Evolutionary conservation across 2,113 vertebrate species (phyloP).

Genomic region (Nematolebias whitei): DNA sequence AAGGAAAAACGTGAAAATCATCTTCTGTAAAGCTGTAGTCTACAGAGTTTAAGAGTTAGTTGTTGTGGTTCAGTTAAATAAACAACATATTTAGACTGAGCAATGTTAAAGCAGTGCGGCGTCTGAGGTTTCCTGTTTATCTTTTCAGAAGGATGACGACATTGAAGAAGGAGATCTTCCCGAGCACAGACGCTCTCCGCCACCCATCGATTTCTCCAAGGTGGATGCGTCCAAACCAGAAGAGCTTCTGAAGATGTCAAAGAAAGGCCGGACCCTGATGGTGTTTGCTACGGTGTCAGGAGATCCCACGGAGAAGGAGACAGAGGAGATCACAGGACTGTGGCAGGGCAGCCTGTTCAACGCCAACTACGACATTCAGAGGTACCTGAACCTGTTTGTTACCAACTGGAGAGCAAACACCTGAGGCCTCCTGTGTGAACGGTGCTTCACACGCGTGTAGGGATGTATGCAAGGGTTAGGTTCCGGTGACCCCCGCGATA

Average conservation of each 20-base stretch:
- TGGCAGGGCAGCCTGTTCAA: slow-evolving; percentile 99
- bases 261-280: slow-evolving; percentile 96
- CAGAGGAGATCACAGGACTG: slow-evolving; percentile 90
- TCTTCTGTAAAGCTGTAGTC: too few species aligned
- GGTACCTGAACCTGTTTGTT: slow-evolving; percentile 69
- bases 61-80: too few species aligned
- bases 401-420: too few species aligned
- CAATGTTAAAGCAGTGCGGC: too few species aligned
- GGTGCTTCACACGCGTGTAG: too few species aligned
- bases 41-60: too few species aligned
- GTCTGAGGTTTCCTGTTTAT: neutral
- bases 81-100: too few species aligned
- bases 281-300: slow-evolving; percentile 93
- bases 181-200: slow-evolving; percentile 89
- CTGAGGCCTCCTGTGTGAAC: too few species aligned
- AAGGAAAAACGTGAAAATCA: too few species aligned
- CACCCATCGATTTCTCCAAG: slow-evolving; percentile 91
- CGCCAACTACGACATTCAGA: slow-evolving; percentile 94
- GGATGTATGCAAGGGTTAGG: too few species aligned
- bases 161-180: slow-evolving; percentile 97
- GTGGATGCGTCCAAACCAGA: slow-evolving; percentile 92
- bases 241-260: slow-evolving; percentile 91
- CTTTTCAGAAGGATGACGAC: slow-evolving; percentile 90
- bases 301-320: slow-evolving; percentile 93
- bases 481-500: too few species aligned